phyloP scores from a whole-genome alignment of 1,140 invertebrate genomes.

The Scaptomyza pallida region DNA sequence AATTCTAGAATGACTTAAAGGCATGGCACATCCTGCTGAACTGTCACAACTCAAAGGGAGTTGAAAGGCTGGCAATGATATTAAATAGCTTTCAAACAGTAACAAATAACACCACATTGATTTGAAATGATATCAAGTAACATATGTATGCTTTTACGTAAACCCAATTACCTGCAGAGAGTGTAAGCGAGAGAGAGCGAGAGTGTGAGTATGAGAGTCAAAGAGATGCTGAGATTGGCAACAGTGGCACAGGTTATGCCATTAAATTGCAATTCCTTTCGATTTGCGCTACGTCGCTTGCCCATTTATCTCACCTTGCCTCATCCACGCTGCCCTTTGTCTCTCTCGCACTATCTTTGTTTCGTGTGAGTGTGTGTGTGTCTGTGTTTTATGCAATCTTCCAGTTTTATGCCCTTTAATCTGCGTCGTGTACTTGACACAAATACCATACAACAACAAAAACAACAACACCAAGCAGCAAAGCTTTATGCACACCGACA shows the following conservation, averaged over 20 bases:
- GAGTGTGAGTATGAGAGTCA: not conserved
- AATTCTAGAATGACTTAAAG: not conserved
- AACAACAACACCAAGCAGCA: slow-evolving; percentile 27
- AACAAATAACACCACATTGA: slow-evolving; percentile 1
- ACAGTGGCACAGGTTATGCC: slow-evolving; percentile 61
- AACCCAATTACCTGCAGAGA: slow-evolving; percentile 24
- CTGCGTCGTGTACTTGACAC: slow-evolving; percentile 80
- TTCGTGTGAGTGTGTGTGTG: slow-evolving; percentile 21
- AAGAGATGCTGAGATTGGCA: slow-evolving; percentile 13
- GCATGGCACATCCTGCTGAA: too few relatives aligned
- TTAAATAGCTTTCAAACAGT: not conserved
- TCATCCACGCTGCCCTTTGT: not conserved
- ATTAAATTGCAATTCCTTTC: slow-evolving; percentile 80
- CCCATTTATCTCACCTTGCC: slow-evolving; percentile 62
- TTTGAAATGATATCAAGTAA: slow-evolving; percentile 19
- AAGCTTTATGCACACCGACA: slow-evolving; percentile 63
- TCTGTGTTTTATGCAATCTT: slow-evolving; percentile 64
- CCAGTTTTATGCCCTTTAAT: slow-evolving; percentile 74
- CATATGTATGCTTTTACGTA: slow-evolving; percentile 8
- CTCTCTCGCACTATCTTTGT: not conserved
- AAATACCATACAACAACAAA: slow-evolving; percentile 75
- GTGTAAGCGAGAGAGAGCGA: not conserved
- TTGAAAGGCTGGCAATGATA: not conserved
- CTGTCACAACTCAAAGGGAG: not conserved
- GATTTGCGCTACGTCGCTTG: slow-evolving; percentile 66